Evolutionary conservation across 2,113 vertebrate species (phyloP), one percentile per base, ranked within the genome.

Genomic region (Toxotes jaculatrix): DNA sequence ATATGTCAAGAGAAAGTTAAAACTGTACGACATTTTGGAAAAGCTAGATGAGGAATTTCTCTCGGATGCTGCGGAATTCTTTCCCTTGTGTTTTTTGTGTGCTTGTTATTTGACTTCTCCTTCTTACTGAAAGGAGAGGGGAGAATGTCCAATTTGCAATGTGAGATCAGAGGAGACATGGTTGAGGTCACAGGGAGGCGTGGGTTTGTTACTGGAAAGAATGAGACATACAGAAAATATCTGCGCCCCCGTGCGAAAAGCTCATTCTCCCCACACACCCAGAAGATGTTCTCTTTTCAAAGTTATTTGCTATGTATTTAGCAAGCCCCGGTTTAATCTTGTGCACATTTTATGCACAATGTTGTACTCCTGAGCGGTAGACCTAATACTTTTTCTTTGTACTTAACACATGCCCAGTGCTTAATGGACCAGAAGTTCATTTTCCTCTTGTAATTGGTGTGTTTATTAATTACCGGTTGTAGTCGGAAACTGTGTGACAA

Each of bases 391-490:
- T 53, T 66, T 77, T 55, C 82, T 11, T 17, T 61, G 12, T 42
- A 14, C 62, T 68, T 76, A 60, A 79, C 49, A 60, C 57, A 47
- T 55, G 59, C 17, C 72, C 77, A 69, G 16, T 84, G 86, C 53
- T 68, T 79, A 71, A 89, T 88, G 88, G 89, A 84, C 49, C 88
- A 77, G 42, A 71, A 73, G 74, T 89, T 81, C 0, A 89, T 88
- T 88, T 83, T 63, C 74, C 74, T 63, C 42, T 16, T 60, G 80
- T 92, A 92, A 91, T 85, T 88, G 83, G 62, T 83, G 72, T 82
- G 86, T 86, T 82, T 90, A 86, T 91, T 88, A 87, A 90, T 92
- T 85, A 86, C 67, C 57, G 70, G 74, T 61, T 79, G 83, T 71
- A 57, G 81, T 73, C 23, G 36, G 79, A 77, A 83, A 71, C 74